Base-by-base conservation (phyloP, 2,113 vertebrate genomes). In the Otocyon megalotis region DNA sequence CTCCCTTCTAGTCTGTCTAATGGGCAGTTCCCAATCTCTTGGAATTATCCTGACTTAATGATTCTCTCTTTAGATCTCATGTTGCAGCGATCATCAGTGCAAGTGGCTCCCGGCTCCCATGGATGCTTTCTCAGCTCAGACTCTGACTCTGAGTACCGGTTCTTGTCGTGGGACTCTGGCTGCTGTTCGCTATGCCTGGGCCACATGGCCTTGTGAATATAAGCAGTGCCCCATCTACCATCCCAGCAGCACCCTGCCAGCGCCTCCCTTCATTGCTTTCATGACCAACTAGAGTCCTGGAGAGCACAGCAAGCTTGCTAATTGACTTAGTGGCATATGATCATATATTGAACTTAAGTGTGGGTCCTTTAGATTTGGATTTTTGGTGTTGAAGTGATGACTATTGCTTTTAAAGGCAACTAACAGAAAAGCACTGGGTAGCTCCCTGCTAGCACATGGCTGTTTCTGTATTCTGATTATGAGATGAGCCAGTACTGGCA, bases 161-260 rank as follows among this genome's bases (percentile, higher is more conserved):
- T 17, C 50, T 22, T 99, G 99, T 72, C 0, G 6, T 0, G 67
- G 20, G 0, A 19, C 92, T 20, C 97, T 98, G 7, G 71, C 88
- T 37, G 99, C 98, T 37, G 37, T 99, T 58, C 99, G 99, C 35
- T 99, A 99, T 0, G 99, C 99, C 20, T 99, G 99, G 99, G 98
- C 50, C 0, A 98, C 99, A 30, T 99, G 99, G 99, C 99, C 99
- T 10, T 99, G 99, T 48, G 97, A 98, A 15, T 99, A 99, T 72
- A 99, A 99, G 97, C 97, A 98, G 60, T 99, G 99, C 67, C 98
- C 99, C 0, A 63, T 99, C 37, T 99, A 99, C 97, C 98, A 99
- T 74, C 11, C 74, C 56, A 83, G 77, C 26, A 15, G 88, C n/a
- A 3, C 96, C 50, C 98, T 99, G 96, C 99, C 99, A 0, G 99